Base-by-base conservation (phyloP, 2,113 vertebrate species). In the Coreoperca whiteheadi region DNA sequence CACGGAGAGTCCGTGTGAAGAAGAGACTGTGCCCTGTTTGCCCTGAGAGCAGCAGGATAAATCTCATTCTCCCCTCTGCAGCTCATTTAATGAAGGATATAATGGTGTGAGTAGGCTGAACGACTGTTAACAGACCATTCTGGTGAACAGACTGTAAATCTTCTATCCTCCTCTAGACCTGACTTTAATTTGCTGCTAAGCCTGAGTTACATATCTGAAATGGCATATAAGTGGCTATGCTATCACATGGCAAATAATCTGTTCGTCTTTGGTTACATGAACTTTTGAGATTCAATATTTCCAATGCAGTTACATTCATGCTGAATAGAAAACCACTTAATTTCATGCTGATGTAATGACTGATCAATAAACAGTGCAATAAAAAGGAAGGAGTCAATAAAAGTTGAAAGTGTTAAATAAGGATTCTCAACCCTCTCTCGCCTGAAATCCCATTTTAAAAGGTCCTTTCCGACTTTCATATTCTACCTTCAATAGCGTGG, bases 41-140 rank as follows among this genome's bases (percentile, higher is more conserved):
- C 84, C 90, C 85, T 20, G 63, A 79, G 87, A 91, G 89, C 91
- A 86, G 67, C 77, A 25, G 83, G 89, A 92, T 91, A 85, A 90
- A 93, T 92, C 92, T 90, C 82, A 48, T 90, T 79, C 76, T 69
- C 75, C 81, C 71, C 82, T 87, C 87, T 72, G 68, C 82, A 69
- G 89, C 88, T 90, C 82, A 81, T 88, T 88, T 94, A 91, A 85
- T 87, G 90, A 93, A 91, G 91, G 91, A 81, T 89, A 76, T 88
- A 89, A 92, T 90, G 84, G 86, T 75, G 77, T 82, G 79, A 91
- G 89, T 82, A 74, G 93, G 87, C 79, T 69, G 86, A 89, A 60
- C 56, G 75, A 87, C 93, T 87, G 88, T 85, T 89, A 92, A 84
- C 81, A 39, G 81, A 89, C 70, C 60, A 46, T 86, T 89, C 74